A percentile compares a stretch with the other conserved stretches of the same genome.
Conservation (phyloP, 2,888 invertebrate species). For the Cactoblastis cactorum region DNA sequence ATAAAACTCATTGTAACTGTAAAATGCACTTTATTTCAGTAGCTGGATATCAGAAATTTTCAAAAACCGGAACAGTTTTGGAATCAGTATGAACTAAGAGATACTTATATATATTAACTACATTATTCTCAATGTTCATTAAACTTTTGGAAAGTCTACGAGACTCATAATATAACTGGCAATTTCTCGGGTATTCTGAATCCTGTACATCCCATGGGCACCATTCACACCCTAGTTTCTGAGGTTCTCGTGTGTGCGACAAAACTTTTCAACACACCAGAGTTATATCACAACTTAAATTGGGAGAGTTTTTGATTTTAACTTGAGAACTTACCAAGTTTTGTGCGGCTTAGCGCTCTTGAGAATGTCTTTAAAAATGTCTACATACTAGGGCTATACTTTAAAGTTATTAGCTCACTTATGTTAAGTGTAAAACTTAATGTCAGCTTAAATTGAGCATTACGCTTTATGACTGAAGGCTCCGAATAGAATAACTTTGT, state of each 20-base stretch:
- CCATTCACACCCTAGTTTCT: background rate
- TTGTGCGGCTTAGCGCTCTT: background rate
- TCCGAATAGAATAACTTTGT: too few species aligned
- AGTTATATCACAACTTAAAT: constrained; percentile 10
- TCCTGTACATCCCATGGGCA: background rate
- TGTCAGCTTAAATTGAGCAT: too few species aligned
- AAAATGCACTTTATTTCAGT: too few species aligned
- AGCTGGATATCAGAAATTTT: too few species aligned
- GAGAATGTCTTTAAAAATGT: background rate
- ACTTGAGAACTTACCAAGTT: background rate
- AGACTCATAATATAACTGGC: background rate
- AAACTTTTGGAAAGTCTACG: background rate
- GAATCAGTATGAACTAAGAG: too few species aligned
- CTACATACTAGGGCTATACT: background rate
- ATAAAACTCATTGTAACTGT: too few species aligned
- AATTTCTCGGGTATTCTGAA: background rate
- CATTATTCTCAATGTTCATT: background rate
- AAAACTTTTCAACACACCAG: background rate
- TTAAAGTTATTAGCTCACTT: background rate
- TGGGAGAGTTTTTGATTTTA: constrained; percentile 3
- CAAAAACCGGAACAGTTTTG: too few species aligned
- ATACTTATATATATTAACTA: too few species aligned
- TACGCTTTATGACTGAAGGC: too few species aligned
- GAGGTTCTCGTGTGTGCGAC: background rate
- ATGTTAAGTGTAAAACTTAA: too few species aligned